A percentile compares a stretch with the other conserved stretches of the same genome.
Conservation (phyloP, 92 coral and sea anemone genomes). For the Pocillopora meandrina region DNA sequence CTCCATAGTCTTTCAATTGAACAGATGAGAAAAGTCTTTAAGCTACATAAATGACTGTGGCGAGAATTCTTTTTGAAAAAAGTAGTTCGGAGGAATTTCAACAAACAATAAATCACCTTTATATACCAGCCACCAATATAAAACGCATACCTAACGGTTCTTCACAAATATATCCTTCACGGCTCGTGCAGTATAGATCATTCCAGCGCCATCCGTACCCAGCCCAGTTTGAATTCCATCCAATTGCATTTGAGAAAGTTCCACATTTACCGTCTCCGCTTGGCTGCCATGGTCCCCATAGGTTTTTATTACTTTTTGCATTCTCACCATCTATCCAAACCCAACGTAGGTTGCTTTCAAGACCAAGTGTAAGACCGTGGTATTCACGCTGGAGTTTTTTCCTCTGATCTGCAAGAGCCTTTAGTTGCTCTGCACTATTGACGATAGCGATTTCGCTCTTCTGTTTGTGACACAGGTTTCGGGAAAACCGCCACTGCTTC, state of each 20-base stretch:
- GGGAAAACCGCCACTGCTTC: constrained; percentile 8
- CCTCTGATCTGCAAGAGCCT: not conserved
- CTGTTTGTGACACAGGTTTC: constrained; percentile 13
- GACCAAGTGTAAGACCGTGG: constrained; percentile 1
- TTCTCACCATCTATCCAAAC: constrained; percentile 9
- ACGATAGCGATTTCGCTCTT: constrained; percentile 23
- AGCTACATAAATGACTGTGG: no score
- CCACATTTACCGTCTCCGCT: constrained; percentile 44
- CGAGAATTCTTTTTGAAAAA: no score
- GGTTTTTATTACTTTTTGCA: not conserved
- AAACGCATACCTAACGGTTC: constrained; percentile 10
- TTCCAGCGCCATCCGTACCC: constrained; percentile 48
- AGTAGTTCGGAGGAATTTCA: no score
- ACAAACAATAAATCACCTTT: no score
- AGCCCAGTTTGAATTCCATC: constrained; percentile 8
- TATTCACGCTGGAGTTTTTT: not conserved
- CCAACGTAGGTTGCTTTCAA: constrained; percentile 15
- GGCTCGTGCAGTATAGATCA: not conserved
- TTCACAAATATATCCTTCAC: constrained; percentile 19
- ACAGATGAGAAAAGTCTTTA: no score
- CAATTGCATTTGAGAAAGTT: constrained; percentile 7
- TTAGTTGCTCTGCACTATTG: not conserved
- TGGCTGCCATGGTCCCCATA: constrained; percentile 30
- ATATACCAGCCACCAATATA: no score
- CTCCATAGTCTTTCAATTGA: no score